Conservation (phyloP, 2,113 vertebrate species). For the Nibea albiflora region DNA sequence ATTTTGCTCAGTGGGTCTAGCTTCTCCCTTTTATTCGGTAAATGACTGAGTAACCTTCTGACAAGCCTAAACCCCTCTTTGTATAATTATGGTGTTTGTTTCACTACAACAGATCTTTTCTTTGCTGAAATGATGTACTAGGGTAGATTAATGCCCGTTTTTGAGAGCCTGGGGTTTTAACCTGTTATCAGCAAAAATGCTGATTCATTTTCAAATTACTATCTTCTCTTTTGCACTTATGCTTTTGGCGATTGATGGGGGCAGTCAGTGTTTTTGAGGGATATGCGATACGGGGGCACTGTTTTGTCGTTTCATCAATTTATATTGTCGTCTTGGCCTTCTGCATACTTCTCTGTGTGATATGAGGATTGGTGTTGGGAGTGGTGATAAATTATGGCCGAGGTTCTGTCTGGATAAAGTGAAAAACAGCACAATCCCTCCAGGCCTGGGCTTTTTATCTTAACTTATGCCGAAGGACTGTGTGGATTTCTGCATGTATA, state of each 20-base stretch:
- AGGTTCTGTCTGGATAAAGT: conserved; percentile 51
- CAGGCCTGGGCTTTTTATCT: conserved; percentile 37
- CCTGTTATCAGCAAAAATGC: conserved; percentile 54
- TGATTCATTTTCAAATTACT: conserved; percentile 69
- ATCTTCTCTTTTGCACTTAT: conserved; percentile 51
- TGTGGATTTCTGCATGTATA: conserved; percentile 18
- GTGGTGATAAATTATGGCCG: conserved; percentile 59
- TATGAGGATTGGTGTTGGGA: conserved; percentile 52
- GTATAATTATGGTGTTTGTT: conserved; percentile 11
- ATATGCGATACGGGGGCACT: conserved; percentile 26
- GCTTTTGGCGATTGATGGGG: conserved; percentile 50
- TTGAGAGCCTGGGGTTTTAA: conserved; percentile 44
- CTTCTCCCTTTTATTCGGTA: background rate
- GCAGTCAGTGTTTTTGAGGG: conserved; percentile 55
- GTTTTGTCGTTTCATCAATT: conserved; percentile 68
- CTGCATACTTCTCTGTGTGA: conserved; percentile 51
- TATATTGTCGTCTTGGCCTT: conserved; percentile 49
- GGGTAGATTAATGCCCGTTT: conserved; percentile 25
- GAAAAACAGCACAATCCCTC: conserved; percentile 30
- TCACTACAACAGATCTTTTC: conserved; percentile 13
- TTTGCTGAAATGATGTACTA: conserved; percentile 18
- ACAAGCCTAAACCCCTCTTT: background rate
- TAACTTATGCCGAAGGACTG: conserved; percentile 32
- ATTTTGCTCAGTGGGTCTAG: background rate
- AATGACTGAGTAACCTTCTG: conserved; percentile 5